Evolutionary conservation across 2,888 invertebrate species (phyloP), one percentile per base, ranked within the genome.

Genomic region (Diarsia mendica): DNA sequence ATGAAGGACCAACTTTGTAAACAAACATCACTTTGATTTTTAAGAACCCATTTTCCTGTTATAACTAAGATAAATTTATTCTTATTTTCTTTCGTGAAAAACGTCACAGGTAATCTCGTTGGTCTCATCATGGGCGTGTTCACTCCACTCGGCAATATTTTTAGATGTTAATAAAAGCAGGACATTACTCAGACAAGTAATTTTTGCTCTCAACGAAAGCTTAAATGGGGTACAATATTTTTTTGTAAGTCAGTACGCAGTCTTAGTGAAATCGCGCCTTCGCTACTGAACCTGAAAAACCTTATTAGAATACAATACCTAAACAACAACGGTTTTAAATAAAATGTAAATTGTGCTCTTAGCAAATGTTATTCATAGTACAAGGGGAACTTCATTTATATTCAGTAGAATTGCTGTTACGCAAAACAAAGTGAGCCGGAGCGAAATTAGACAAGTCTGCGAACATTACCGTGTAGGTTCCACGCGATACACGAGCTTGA

Each of bases 331-430:
- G 84, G 85, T 87, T 88, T 87, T 87, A 89, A 90, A 91, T 88
- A 90, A 92, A 87, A 94, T 94, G 92, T 91, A 94, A 94, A 94
- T 94, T 90, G 90, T 79, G 87, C 89, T 93, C 91, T 92, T 91
- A 91, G 92, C 85, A 93, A 94, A 94, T 94, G 91, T 94, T 95
- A 95, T 95, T 94, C 94, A 94, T 94, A 92, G 94, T 93, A 92
- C 88, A 91, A 91, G 92, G 90, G 90, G 89, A 93, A 91, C 90
- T 93, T 94, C 92, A 93, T 95, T 94, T 94, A 94, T 93, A 94
- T 94, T 93, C 94, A 93, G 92, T 87, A 86, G 92, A 92, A 94
- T 94, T 93, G 94, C 91, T 90, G 87, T 91, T 89, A 90, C 88
- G 89, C 89, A 90, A 92, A 91, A 92, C 90, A 92, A 91, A 91